Evolutionary conservation across 2,113 vertebrate genomes (phyloP), one percentile per base, ranked within the genome.

Genomic region (Daubentonia madagascariensis): DNA sequence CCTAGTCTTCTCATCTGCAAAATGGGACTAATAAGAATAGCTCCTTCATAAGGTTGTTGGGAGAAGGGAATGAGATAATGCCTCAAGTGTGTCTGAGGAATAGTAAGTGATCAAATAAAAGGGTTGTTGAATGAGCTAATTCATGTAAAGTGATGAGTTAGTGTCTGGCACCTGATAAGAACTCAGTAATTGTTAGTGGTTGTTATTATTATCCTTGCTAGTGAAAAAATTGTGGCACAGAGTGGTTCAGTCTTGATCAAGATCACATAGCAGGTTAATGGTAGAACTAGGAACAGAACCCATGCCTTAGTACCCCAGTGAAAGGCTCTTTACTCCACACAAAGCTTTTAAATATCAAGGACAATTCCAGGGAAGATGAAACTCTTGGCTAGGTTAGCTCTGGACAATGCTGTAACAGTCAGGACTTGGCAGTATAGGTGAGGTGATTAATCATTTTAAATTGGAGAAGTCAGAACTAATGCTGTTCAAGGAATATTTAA

Each of bases 401-500:
- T 83, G 91, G 37, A 35, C 72, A 75, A 48, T 59, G 61, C 83
- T 89, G 16, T 63, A 76, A 89, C 30, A 89, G 59, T 37, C 32
- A 83, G 43, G 43, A 70, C 83, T 86, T 72, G 68, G 89, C 91
- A 93, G 83, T 48, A 22, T 5, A 75, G 50, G 86, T 81, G 50
- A 96, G 83, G 54, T 16, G 43, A 96, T 94, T 63, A 68, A 91
- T 96, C 91, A 94, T 67, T 91, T 79, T 85, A 81, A 94, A 87
- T 57, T 73, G 84, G 83, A 76, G 67, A 86, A 91, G 73, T 65
- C 63, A 79, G 75, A 94, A 89, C 18, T 61, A 92, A 65, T 23
- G 22, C 50, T 37, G 23, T 61, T 89, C 78, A 76, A 72, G 23
- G 67, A 91, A 30, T 37, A 48, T 61, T 94, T 91, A 96, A 98